Evolutionary conservation across 2,888 invertebrate species (phyloP), one percentile per base, ranked within the genome.

Genomic region (Creontiades dilutus): DNA sequence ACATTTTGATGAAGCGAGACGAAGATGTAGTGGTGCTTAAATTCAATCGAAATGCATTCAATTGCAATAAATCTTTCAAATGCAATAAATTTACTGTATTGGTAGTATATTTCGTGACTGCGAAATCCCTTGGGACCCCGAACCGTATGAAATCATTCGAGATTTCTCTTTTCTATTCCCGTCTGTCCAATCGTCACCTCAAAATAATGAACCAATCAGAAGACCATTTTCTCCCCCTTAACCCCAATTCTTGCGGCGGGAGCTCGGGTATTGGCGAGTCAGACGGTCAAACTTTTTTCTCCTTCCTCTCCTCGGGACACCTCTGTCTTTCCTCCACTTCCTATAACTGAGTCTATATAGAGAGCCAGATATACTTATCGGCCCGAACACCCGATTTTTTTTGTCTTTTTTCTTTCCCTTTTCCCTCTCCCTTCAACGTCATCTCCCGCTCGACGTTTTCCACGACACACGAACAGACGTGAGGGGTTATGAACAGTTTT

Each of bases 401-500:
- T 68, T 61, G 1, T 61, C 61, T 61, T n/a, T 16, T 57, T n/a
- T 57, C 16, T 16, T 57, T 16, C 16, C 57, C 16, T 57, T 57
- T 19, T 61, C 11, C 11, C 16, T 52, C 52, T 11, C 2, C 37
- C 37, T 7, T 37, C 37, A 2, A 37, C 37, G 37, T 37, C 37
- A 37, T 37, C 37, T 37, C 37, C 37, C 37, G 7, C 16, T 52
- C 2, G 61, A 61, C n/a, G n/a, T 19, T 14, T 57, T n/a, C 19
- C 68, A 23, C 68, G 68, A 9, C 68, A 68, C 68, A 68, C 68
- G 68, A 27, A 19, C 23, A 68, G 68, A 68, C 52, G 23, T 68
- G 68, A 68, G 68, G 68, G 68, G 68, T 68, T 68, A 68, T 68
- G 68, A 68, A 68, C 68, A 68, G 68, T 68, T 68, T 57, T 23